Evolutionary conservation across 2,888 invertebrate genomes (phyloP), one percentile per base, ranked within the genome.

Genomic region (Xylocampa areola): DNA sequence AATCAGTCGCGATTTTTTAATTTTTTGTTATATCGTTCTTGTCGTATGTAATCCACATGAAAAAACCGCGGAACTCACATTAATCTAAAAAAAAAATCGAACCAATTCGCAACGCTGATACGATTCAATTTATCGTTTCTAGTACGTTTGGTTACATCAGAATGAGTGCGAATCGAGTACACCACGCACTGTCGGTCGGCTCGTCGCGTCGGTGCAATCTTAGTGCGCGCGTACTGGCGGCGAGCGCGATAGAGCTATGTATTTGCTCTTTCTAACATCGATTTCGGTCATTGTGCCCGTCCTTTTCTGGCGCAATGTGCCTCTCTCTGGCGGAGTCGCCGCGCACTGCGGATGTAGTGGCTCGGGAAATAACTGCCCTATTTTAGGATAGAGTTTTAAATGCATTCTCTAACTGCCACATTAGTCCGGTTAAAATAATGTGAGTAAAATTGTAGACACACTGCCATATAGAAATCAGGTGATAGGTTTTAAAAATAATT

Each of bases 331-430:
- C 70, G 66, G 68, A 65, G 76, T 53, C 76, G 71, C 53, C 81
- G 69, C 84, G 81, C 83, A 86, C 84, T 88, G 90, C 92, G 90
- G 92, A 90, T 86, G 81, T 84, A 76, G 66, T 30, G 53, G 65
- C 59, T 76, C 80, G 75, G 76, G 74, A 79, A 80, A 81, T 80
- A 77, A 68, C 80, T 84, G 86, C 74, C 86, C 87, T 87, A 87
- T 87, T 87, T 87, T 78, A 75, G 82, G 73, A 77, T 73, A 71
- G 75, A 81, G 64, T 78, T 77, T 62, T 60, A 67, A 77, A 77
- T 82, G 84, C 78, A 80, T 75, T 76, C 73, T 33, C 13, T 19
- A 30, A 41, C 58, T n/a, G n/a, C n/a, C 41, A 68, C 45, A 53
- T 49, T 63, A 53, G 67, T 52, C 37, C 21, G 44, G 48, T 61